These are phyloP conservation scores for Tortricodes alternella DNA, from an alignment of 2,888 invertebrate genomes.

Conservation along the genomic window DNA sequence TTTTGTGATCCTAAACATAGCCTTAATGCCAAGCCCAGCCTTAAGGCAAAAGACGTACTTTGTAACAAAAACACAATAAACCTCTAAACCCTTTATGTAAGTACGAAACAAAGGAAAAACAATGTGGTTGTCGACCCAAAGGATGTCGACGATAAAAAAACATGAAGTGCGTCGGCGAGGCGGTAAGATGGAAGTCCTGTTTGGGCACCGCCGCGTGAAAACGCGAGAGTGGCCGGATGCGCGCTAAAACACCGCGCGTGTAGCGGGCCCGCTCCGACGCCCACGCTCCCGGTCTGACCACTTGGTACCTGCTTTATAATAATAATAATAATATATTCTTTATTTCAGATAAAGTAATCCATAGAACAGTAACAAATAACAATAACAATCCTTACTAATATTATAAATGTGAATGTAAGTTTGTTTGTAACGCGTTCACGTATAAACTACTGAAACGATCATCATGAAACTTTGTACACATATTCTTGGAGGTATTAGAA, in stretches of 20 bases:
- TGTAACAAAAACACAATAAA: conserved; percentile 14
- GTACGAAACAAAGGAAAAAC: conserved; percentile 22
- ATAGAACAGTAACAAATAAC: no score
- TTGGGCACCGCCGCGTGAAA: conserved; percentile 60
- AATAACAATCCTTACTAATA: no score
- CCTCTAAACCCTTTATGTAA: conserved; percentile 5
- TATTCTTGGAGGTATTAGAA: no score
- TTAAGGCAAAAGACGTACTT: neutral
- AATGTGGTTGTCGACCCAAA: conserved; percentile 29
- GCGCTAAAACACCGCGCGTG: conserved; percentile 56
- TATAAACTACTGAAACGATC: no score
- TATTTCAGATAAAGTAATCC: no score
- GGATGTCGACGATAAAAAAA: conserved; percentile 31
- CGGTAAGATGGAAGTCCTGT: conserved; percentile 71
- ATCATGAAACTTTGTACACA: no score
- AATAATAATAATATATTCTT: no score
- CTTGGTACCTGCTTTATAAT: neutral
- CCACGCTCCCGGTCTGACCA: conserved; percentile 4
- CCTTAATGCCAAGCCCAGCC: neutral
- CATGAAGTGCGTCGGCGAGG: conserved; percentile 52
- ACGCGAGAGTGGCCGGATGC: conserved; percentile 40
- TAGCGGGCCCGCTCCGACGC: conserved; percentile 37
- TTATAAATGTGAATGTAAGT: no score
- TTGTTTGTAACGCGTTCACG: no score
- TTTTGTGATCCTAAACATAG: no score